phyloP scores from a whole-genome alignment of 2,797 vertebrate species.

The Poecilia wingei region DNA sequence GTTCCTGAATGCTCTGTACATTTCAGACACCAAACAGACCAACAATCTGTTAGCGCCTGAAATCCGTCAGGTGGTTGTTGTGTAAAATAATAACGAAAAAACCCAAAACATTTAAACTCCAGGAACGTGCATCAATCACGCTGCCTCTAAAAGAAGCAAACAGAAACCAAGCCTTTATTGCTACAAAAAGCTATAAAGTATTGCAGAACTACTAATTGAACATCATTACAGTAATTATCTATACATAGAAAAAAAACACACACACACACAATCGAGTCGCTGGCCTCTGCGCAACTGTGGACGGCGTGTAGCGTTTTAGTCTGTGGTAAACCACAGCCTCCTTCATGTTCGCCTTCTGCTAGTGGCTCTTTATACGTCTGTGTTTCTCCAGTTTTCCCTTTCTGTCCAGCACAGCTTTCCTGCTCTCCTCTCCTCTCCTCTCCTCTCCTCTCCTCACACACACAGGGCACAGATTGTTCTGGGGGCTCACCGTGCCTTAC shows the following conservation, averaged over 20 bases:
- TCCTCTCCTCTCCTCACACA: slow-evolving; percentile 54
- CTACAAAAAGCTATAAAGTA: background rate
- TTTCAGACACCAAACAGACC: background rate
- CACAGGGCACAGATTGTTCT: slow-evolving; percentile 79
- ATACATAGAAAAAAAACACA: slow-evolving; percentile 34
- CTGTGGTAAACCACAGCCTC: slow-evolving; percentile 52
- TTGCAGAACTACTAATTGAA: slow-evolving; percentile 9
- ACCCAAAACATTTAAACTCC: background rate
- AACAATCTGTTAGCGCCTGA: background rate
- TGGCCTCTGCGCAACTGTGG: slow-evolving; percentile 1
- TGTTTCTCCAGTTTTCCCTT: slow-evolving; percentile 16
- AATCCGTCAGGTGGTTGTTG: background rate
- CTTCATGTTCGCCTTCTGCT: slow-evolving; percentile 4
- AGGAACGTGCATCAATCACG: background rate
- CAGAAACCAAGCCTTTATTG: background rate
- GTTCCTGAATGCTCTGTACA: background rate
- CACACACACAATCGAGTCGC: slow-evolving; percentile 18
- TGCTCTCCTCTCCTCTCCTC: slow-evolving; percentile 38
- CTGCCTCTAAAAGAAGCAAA: background rate
- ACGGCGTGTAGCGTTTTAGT: slow-evolving; percentile 23
- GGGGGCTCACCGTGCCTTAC: slow-evolving; percentile 54
- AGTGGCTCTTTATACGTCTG: slow-evolving; percentile 19
- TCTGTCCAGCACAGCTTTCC: slow-evolving; percentile 18
- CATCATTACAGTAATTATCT: slow-evolving; percentile 51
- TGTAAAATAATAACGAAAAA: background rate